These are phyloP conservation scores for Steinernema khuongi DNA, from an alignment of 1,140 invertebrate genomes.

Conservation along the genomic window DNA sequence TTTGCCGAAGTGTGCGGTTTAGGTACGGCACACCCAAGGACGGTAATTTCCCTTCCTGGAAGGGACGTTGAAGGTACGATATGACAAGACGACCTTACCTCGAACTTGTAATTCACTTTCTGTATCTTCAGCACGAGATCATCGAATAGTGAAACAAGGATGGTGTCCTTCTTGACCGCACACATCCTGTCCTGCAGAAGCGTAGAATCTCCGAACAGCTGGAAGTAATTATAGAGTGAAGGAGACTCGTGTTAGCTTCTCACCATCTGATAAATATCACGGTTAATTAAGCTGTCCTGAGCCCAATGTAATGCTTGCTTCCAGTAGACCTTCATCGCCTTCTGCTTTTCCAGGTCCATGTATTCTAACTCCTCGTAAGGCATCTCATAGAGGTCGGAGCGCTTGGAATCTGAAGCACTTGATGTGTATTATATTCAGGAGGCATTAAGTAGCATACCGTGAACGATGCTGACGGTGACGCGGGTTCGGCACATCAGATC, in stretches of 20 bases:
- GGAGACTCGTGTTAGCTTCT: background rate
- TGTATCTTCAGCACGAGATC: background rate
- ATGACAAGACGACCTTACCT: background rate
- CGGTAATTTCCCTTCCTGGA: conserved; percentile 29
- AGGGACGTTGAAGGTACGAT: background rate
- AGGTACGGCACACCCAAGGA: conserved; percentile 39
- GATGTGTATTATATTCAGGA: background rate
- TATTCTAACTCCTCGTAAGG: background rate
- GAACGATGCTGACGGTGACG: background rate
- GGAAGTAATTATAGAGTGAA: background rate
- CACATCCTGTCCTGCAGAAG: background rate
- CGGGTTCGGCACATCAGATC: conserved; percentile 1
- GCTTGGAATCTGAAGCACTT: background rate
- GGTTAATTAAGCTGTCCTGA: background rate
- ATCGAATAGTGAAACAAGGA: conserved; percentile 5
- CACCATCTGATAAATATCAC: background rate
- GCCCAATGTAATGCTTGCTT: background rate
- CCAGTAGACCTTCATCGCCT: background rate
- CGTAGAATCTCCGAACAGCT: background rate
- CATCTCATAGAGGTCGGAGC: background rate
- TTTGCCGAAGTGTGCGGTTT: conserved; percentile 31
- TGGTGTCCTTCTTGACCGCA: background rate
- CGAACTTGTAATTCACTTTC: background rate
- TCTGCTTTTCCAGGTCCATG: background rate
- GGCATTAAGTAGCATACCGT: background rate